Base-by-base conservation (phyloP, 92 coral and sea anemone species). In the Anthopleura xanthogrammica region DNA sequence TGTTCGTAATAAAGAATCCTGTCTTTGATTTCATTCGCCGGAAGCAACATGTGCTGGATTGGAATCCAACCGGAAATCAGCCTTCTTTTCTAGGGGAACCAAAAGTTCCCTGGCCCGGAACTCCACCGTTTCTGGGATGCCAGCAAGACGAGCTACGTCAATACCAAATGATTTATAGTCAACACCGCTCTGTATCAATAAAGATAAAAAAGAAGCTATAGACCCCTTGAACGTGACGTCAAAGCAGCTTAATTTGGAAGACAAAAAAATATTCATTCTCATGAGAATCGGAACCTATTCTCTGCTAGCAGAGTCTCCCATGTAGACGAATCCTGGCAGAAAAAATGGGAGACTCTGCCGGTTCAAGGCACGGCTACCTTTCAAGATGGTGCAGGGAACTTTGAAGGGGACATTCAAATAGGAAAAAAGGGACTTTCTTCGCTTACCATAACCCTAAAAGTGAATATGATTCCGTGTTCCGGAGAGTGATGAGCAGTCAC, bases 111-210 rank as follows among this genome's bases (percentile, higher is more conserved):
- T 85, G 46, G 97, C 97, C 54, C 94, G 94, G 82, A 68, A 29
- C 76, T 93, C 97, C 72, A 93, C 94, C 24, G 75, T 60, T 39
- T 57, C 24, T 23, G 97, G 97, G 20, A 93, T 89, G 6, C 97
- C 94, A 10, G 97, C 97, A 3, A 93, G 85, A 60, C 92, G 87
- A 22, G 97, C 97, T 12, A 93, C 97, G 82, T 93, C 97, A 85
- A 93, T 93, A 24, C 94, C 97, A 66, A 93, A 90, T 19, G 97
- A 93, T 41, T 79, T 90, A 48, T 78, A 83, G 42, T 90, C 97
- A 73, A 88, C 86, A 17, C 97, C 97, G 19, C 78, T 91, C 97
- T 93, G 80, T 24, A 74, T 43, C 8, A 39, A 52, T 41, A 66
- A n/a, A 70, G 41, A 64, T 14, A 81, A 10, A 7, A 62, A 29